Conservation (phyloP, 2,888 invertebrate species). For the Creontiades dilutus region DNA sequence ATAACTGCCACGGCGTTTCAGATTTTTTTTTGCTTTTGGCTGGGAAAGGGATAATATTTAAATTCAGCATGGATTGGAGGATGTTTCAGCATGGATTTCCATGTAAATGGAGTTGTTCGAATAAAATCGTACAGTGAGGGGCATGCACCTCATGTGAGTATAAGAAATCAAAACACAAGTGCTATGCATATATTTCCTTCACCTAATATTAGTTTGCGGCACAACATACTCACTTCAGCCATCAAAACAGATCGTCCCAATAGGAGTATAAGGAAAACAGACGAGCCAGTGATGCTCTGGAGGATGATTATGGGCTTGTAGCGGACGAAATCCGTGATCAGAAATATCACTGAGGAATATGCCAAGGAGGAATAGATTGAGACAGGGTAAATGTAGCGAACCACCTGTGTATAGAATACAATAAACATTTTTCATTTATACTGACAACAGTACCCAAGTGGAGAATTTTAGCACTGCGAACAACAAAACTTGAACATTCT, state of each 20-base stretch:
- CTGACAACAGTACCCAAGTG: too few species aligned
- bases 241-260: conserved; percentile 86
- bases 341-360: conserved; percentile 87
- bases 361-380: conserved; percentile 91
- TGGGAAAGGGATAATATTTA: too few species aligned
- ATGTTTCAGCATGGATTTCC: too few species aligned
- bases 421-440: neutral
- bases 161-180: neutral
- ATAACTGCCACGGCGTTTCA: too few species aligned
- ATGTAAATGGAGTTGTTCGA: too few species aligned
- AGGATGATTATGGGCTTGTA: conserved; percentile 93
- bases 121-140: too few species aligned
- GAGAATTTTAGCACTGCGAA: too few species aligned
- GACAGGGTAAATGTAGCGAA: conserved; percentile 90
- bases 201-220: neutral
- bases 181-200: too few species aligned
- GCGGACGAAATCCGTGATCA: conserved; percentile 89
- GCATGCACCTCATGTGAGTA: neutral
- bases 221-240: conserved; percentile 78
- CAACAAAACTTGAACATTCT: too few species aligned
- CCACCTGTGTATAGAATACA: conserved; percentile 79
- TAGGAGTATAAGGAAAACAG: conserved; percentile 86
- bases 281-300: conserved; percentile 87
- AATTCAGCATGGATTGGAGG: too few species aligned
- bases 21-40: too few species aligned